Evolutionary conservation across 2,888 invertebrate species (phyloP).

Genomic region (Fissipunctia ypsillon): DNA sequence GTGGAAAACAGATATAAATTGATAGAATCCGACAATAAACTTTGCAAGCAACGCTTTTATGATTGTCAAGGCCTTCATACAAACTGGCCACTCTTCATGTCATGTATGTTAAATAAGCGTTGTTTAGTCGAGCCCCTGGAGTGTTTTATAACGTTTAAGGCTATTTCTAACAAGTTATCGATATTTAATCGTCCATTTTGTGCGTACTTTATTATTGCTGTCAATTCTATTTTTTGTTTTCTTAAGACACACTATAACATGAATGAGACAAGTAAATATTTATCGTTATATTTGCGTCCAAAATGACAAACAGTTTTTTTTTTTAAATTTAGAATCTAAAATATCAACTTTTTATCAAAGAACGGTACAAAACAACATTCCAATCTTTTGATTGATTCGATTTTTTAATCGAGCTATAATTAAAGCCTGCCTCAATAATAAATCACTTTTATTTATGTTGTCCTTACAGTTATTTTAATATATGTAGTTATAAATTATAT

Average conservation of each 20-base stretch:
- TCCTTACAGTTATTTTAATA: constrained; percentile 25
- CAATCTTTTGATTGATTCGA: too few species aligned
- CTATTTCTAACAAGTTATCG: constrained; percentile 36
- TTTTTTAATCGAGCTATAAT: constrained; percentile 33
- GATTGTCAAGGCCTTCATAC: not conserved
- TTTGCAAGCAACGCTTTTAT: not conserved
- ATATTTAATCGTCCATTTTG: constrained; percentile 33
- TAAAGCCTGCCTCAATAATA: constrained; percentile 32
- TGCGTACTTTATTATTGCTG: constrained; percentile 28
- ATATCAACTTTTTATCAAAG: not conserved
- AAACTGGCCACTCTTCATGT: not conserved
- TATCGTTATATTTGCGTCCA: constrained; percentile 3
- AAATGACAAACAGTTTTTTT: not conserved
- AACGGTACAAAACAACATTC: constrained; percentile 31
- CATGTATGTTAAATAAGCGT: constrained; percentile 16
- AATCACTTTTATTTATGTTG: constrained; percentile 45
- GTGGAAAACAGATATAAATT: not conserved
- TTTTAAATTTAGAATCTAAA: too few species aligned
- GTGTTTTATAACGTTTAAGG: constrained; percentile 34
- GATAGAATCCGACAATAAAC: not conserved
- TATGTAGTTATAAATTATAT: constrained; percentile 16
- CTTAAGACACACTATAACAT: not conserved
- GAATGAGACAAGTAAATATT: not conserved
- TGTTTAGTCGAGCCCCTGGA: constrained; percentile 42
- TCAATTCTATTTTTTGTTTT: constrained; percentile 2